Percentiles rank a stretch among this genome's conserved stretches.
Conservation (phyloP, 2,888 invertebrate genomes). For the Lissonota sp. region DNA sequence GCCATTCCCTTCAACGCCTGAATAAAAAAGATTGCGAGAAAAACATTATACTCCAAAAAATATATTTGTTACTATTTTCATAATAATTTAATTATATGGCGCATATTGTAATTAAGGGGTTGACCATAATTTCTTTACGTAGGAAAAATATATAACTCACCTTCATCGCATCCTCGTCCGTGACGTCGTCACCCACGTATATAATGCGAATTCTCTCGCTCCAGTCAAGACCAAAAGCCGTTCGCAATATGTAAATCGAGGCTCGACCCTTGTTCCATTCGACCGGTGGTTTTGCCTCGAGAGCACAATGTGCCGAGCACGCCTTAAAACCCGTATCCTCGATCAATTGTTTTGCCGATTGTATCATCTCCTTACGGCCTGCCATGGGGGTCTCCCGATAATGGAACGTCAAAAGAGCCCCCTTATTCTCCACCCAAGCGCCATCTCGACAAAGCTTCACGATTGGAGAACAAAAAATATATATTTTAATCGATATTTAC, state of each 20-base stretch:
- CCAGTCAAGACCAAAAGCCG: constrained; percentile 96
- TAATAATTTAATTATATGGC: no score
- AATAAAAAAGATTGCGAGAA: constrained; percentile 20
- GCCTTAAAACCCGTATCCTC: constrained; percentile 91
- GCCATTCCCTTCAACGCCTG: constrained; percentile 97
- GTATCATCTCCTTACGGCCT: constrained; percentile 88
- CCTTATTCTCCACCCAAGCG: constrained; percentile 97
- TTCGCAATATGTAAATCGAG: constrained; percentile 94
- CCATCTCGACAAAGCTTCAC: constrained; percentile 91
- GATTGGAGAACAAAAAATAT: constrained; percentile 1
- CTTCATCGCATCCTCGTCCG: constrained; percentile 96
- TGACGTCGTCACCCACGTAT: constrained; percentile 94
- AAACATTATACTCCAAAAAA: no score
- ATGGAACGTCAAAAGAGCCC: constrained; percentile 94
- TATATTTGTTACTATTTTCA: no score
- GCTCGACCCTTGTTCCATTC: constrained; percentile 97
- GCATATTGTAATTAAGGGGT: constrained; percentile 2
- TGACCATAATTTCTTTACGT: no score
- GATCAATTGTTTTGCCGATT: constrained; percentile 90
- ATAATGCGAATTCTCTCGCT: constrained; percentile 95
- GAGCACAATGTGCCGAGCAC: constrained; percentile 92
- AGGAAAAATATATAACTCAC: constrained; percentile 83
- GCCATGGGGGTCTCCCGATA: constrained; percentile 92
- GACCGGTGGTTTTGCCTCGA: constrained; percentile 96
- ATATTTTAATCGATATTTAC: not conserved